A percentile compares a stretch with the other conserved stretches of the same genome.
phyloP scores from a whole-genome alignment of 2,888 invertebrate species.

The Dysmachus trigonus region DNA sequence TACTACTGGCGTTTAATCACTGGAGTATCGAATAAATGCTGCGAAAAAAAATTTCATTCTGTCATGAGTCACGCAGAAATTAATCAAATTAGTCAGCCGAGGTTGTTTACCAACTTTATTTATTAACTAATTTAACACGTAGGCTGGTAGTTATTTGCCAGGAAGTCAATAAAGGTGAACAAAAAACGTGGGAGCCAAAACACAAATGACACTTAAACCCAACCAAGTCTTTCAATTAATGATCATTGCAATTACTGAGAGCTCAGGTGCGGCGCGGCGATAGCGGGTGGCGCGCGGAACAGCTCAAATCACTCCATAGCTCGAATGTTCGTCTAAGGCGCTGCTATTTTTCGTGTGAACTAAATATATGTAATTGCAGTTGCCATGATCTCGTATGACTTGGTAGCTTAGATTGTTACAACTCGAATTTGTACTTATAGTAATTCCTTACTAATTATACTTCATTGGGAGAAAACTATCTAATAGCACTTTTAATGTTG shows the following conservation, averaged over 20 bases:
- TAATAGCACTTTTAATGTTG: no score
- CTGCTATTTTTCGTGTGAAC: neutral
- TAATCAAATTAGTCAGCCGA: neutral
- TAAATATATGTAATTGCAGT: neutral
- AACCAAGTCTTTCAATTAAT: neutral
- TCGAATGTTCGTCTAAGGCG: neutral
- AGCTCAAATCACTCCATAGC: neutral
- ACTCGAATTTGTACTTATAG: neutral
- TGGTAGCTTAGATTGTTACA: neutral
- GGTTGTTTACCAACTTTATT: neutral
- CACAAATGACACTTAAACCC: neutral
- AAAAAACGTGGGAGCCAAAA: neutral
- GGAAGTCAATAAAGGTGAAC: neutral
- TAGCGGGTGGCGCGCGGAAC: neutral
- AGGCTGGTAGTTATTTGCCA: neutral
- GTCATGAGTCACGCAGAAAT: neutral
- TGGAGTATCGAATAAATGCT: neutral
- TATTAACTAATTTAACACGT: neutral
- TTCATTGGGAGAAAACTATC: no score
- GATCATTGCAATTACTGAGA: neutral
- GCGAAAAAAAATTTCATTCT: neutral
- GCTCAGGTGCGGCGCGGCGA: neutral
- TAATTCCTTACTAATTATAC: no score
- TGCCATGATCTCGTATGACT: no score
- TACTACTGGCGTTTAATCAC: neutral